Evolutionary conservation across 2,113 vertebrate genomes (phyloP), one percentile per base, ranked within the genome.

Genomic region (Falcunculus frontatus): DNA sequence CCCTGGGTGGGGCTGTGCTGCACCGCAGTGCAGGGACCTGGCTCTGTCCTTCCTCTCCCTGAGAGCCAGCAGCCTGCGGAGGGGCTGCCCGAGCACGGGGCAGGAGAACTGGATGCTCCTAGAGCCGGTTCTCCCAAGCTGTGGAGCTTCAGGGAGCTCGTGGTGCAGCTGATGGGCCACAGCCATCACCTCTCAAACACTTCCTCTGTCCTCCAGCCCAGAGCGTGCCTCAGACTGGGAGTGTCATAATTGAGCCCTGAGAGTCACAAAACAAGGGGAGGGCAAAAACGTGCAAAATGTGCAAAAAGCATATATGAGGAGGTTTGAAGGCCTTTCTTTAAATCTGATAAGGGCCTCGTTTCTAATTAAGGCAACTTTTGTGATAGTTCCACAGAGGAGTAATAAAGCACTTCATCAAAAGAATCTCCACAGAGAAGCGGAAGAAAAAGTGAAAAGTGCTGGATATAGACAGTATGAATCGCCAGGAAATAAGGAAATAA

Each of bases 401-500:
- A 81, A 76, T 25, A 74, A 86, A 82, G 80, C 84, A 92, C 9
- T 30, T 49, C 50, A 70, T 76, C 26, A 4, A 18, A 84, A 95
- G 94, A 94, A 81, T 29, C 30, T 95, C 49, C 10, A 25, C 53
- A 93, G 68, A 35, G 47, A 95, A 87, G 35, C 3, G 7, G 35
- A 50, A 53, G 59, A 18, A 63, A 77, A 56, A n/a, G 11, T 30
- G 55, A 57, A 84, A 55, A 33, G 29, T 72, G 37, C 47, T 78
- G 56, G 67, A 72, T 78, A 72, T 23, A 79, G 65, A 63, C 60
- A 90, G 18, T 74, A 67, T 29, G 55, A 88, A 89, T 78, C 13
- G 6, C 82, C 70, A 84, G 90, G 81, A 94, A 96, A 95, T 59
- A 74, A 95, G 76, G 90, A 87, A 65, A 57, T 67, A 81, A 92